Evolutionary conservation across 2,113 vertebrate species (phyloP).

Genomic region (Jacana jacana): DNA sequence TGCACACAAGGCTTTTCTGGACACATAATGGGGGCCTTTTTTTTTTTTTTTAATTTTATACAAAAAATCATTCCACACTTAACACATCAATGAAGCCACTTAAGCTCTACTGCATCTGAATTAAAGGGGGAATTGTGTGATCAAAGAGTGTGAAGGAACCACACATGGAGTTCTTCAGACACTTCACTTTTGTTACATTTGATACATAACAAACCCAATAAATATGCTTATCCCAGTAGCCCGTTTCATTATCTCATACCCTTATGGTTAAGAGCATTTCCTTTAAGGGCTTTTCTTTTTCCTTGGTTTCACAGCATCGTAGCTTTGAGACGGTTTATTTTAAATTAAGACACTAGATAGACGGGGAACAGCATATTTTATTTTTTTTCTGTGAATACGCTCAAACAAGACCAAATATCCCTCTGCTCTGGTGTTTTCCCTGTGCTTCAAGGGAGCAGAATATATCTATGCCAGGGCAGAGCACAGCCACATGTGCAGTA

Average conservation of each 20-base stretch:
- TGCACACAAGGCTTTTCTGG: slow-evolving; percentile 76
- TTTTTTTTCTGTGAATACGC: too few species aligned
- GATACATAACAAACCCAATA: slow-evolving; percentile 82
- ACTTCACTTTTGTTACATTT: slow-evolving; percentile 80
- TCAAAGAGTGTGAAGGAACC: slow-evolving; percentile 89
- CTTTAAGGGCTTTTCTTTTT: slow-evolving; percentile 30
- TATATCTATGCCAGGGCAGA: neutral
- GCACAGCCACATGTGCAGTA: neutral
- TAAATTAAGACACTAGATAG: slow-evolving; percentile 27
- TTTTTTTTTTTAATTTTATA: slow-evolving; percentile 76
- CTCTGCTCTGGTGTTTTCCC: neutral
- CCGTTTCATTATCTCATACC: slow-evolving; percentile 75
- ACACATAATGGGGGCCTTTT: slow-evolving; percentile 73
- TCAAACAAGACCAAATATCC: neutral
- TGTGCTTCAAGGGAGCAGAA: neutral
- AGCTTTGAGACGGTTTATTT: slow-evolving; percentile 33
- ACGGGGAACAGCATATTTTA: neutral
- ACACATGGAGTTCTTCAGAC: slow-evolving; percentile 86
- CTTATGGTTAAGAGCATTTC: slow-evolving; percentile 68
- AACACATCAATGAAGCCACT: slow-evolving; percentile 90
- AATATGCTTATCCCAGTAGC: slow-evolving; percentile 79
- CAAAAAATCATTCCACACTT: slow-evolving; percentile 90
- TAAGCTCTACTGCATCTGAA: slow-evolving; percentile 88
- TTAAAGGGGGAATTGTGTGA: slow-evolving; percentile 88
- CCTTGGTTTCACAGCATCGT: neutral